Percentiles rank a stretch among this genome's conserved stretches.
phyloP scores from a whole-genome alignment of 2,888 invertebrate genomes.

The Criorhina ranunculi region DNA sequence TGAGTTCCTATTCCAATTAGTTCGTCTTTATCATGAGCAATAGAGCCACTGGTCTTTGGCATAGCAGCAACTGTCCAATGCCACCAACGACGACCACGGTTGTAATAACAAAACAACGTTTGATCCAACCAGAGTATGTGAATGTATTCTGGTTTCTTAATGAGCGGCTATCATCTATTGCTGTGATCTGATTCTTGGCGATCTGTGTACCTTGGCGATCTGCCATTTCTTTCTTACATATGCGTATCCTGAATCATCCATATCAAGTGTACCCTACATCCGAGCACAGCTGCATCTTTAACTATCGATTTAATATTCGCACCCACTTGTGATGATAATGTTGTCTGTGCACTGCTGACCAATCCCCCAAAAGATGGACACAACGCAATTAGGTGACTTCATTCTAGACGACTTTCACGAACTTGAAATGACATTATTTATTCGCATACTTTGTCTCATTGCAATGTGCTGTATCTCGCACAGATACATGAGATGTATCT shows the following conservation, averaged over 20 bases:
- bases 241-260: constrained; percentile 1
- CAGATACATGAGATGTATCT: constrained; percentile 23
- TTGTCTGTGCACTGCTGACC: background rate
- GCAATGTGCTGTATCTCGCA: constrained; percentile 3
- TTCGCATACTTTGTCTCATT: constrained; percentile 20
- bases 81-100: constrained; percentile 20
- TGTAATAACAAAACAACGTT: constrained; percentile 44
- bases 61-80: constrained; percentile 3
- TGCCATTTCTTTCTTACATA: constrained; percentile 1
- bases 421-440: constrained; percentile 49
- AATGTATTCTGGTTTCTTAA: constrained; percentile 61
- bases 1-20: constrained; percentile 70
- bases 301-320: constrained; percentile 39
- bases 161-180: constrained; percentile 15
- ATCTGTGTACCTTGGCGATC: constrained; percentile 21
- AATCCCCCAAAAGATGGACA: background rate
- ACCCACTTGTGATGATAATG: constrained; percentile 35
- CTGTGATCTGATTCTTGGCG: background rate
- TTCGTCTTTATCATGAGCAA: constrained; percentile 34
- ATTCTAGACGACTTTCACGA: constrained; percentile 32
- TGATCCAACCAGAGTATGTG: constrained; percentile 40
- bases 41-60: background rate
- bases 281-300: constrained; percentile 18
- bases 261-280: background rate
- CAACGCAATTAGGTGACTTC: constrained; percentile 29